phyloP scores from a whole-genome alignment of 1,140 invertebrate species.

The Harpegnathos saltator region DNA sequence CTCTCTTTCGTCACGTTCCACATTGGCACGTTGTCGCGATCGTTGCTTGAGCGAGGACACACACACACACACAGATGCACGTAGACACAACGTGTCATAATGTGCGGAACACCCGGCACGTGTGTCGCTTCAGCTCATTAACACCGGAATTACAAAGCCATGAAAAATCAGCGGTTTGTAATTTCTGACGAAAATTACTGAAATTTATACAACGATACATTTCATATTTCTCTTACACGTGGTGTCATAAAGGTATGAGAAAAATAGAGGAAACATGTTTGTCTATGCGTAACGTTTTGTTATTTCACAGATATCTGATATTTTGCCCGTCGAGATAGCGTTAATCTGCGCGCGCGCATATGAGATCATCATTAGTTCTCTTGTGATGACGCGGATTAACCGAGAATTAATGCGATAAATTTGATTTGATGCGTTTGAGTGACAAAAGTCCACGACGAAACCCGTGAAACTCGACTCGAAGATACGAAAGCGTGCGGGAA shows the following conservation, averaged over 20 bases:
- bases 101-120: neutral
- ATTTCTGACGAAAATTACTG: too few relatives aligned
- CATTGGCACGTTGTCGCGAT: neutral
- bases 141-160: too few relatives aligned
- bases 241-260: too few relatives aligned
- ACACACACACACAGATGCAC: neutral
- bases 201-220: too few relatives aligned
- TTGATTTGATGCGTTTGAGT: neutral
- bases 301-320: too few relatives aligned
- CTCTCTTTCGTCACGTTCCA: neutral
- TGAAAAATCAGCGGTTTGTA: too few relatives aligned
- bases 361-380: neutral
- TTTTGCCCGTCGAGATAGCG: too few relatives aligned
- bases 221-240: too few relatives aligned
- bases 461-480: neutral
- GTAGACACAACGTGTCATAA: too few relatives aligned
- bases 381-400: neutral
- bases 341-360: too few relatives aligned
- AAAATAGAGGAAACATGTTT: too few relatives aligned
- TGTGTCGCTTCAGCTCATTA: neutral
- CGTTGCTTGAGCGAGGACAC: neutral
- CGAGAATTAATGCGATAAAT: neutral
- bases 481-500: neutral
- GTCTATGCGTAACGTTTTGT: too few relatives aligned
- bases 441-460: neutral